Base-by-base conservation (phyloP, 2,113 vertebrate species). In the Peucedramus taeniatus region DNA sequence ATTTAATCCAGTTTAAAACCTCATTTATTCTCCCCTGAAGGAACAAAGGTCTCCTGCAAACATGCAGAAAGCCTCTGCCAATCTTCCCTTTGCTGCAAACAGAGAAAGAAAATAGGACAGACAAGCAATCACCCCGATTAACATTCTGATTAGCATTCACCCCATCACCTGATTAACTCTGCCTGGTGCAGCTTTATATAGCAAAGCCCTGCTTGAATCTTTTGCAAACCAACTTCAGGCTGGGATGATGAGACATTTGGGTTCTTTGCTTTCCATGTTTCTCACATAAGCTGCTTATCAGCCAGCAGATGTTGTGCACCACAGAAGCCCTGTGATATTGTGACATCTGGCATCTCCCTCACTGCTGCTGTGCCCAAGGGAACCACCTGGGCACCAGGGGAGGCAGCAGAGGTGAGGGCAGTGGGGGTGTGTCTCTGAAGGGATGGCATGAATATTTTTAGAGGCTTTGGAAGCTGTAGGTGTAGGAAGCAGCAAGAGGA, bases 171-270 rank as follows among this genome's bases (percentile, higher is more conserved):
- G n/a, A 95, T 71, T 66, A 47, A 20, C 44, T 86, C 51, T 78
- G 69, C 56, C 56, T 28, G 28, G 7, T 51, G 20, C 28, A 89
- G 31, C 83, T 95, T 94, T 89, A 75, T 83, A 49, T 78, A 87
- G 60, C 89, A 92, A 94, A 83, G 42, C 39, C 5, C 31, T 56
- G 13, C 35, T 71, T 75, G 64, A 79, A 61, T 87, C 87, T 87
- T 79, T 78, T 49, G 26, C 79, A 87, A 80, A 50, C 21, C 35
- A 47, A 7, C 30, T 89, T 91, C 65, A 71, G 47, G 6, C 31
- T 30, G 60, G 91, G 68, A 89, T 54, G 95, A 90, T 93, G 83
- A 94, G 91, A 90, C 80, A 89, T 96, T 78, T 57, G 49, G 44
- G 80, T 92, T 82, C 77, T 75, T 70, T 51, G 78, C 35, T 11